These are phyloP conservation scores for Polyergus mexicanus DNA, from an alignment of 1,140 invertebrate genomes.

Conservation along the genomic window DNA sequence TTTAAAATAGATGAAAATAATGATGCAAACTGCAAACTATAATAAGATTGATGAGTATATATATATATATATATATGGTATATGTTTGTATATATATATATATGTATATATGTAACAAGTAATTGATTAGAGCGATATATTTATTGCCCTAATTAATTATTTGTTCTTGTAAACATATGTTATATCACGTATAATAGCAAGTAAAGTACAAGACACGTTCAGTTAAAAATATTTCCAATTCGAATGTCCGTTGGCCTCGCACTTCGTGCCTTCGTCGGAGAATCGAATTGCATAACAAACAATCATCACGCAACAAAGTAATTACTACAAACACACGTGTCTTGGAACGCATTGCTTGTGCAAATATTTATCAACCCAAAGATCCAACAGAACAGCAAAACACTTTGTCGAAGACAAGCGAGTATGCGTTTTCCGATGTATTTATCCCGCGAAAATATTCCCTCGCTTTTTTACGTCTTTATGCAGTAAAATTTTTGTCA, in stretches of 20 bases:
- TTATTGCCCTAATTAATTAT: conserved; percentile 4
- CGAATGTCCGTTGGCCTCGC: conserved; percentile 27
- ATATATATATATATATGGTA: not conserved
- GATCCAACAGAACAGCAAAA: conserved; percentile 52
- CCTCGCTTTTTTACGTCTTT: not conserved
- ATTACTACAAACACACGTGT: conserved; percentile 61
- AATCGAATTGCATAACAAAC: conserved; percentile 57
- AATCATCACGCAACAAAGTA: conserved; percentile 58
- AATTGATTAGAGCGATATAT: too few relatives aligned
- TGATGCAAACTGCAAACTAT: not conserved
- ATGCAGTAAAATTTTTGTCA: not conserved
- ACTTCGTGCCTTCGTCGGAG: conserved; percentile 45
- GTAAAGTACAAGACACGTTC: conserved; percentile 18
- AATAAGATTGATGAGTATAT: not conserved
- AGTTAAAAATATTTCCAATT: conserved; percentile 54
- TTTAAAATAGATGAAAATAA: not conserved
- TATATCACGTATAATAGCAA: conserved; percentile 35
- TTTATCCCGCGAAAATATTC: conserved; percentile 26
- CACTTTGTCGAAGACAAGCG: conserved; percentile 6
- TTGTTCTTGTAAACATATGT: conserved; percentile 23
- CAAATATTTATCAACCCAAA: conserved; percentile 54
- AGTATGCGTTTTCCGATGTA: conserved; percentile 1
- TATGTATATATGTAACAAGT: too few relatives aligned
- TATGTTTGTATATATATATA: too few relatives aligned
- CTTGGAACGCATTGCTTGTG: conserved; percentile 30